Evolutionary conservation across 2,888 invertebrate genomes (phyloP).

Genomic region (Andrena dorsata): DNA sequence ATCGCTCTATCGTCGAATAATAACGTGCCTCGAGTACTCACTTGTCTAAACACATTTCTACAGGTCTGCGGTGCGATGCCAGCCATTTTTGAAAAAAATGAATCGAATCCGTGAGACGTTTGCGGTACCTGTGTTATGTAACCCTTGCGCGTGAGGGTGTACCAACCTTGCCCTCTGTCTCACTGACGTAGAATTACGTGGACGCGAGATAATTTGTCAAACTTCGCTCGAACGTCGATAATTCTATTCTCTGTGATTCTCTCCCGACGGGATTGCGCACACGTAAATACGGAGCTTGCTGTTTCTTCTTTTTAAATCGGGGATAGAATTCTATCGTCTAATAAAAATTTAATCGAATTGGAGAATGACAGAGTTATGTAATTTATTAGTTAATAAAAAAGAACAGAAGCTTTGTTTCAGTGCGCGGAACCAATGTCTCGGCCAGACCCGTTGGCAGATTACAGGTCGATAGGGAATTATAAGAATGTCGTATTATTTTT

Average conservation of each 20-base stretch:
- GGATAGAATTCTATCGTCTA: not conserved
- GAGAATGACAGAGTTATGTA: not conserved
- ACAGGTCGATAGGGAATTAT: not conserved
- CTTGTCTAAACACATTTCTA: conserved; percentile 79
- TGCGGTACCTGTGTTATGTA: conserved; percentile 64
- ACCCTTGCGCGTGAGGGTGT: conserved; percentile 53
- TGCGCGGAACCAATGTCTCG: not conserved
- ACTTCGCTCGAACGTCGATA: not conserved
- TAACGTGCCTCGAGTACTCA: conserved; percentile 58
- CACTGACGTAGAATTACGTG: not conserved
- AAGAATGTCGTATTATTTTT: conserved; percentile 44
- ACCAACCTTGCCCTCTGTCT: conserved; percentile 35
- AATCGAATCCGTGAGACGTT: conserved; percentile 44
- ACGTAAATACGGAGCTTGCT: not conserved
- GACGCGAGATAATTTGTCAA: conserved; percentile 15
- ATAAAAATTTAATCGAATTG: not conserved
- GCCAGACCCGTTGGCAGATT: not conserved
- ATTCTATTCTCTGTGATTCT: no score
- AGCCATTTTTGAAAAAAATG: conserved; percentile 75
- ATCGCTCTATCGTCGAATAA: not conserved
- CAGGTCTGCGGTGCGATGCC: conserved; percentile 79
- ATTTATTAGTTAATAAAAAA: conserved; percentile 3
- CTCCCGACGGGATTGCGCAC: not conserved
- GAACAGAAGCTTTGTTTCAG: not conserved
- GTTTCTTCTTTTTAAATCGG: not conserved